These are phyloP conservation scores for Hyposmocoma kahamanoa DNA, from an alignment of 1,140 invertebrate species.

Conservation along the genomic window DNA sequence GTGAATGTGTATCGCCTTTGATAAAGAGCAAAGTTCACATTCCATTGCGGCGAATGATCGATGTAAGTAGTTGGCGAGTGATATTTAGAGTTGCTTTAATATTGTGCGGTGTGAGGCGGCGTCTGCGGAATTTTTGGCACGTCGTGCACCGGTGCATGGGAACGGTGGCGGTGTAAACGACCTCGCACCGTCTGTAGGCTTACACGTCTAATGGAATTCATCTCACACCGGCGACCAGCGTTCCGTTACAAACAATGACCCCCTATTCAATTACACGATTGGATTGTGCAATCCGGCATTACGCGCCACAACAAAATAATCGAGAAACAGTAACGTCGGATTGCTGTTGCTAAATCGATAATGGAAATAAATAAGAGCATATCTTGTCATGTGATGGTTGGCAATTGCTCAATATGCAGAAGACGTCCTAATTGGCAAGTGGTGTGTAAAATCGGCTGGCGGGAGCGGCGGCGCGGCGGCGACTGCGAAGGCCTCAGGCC, in stretches of 20 bases:
- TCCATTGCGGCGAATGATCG: neutral
- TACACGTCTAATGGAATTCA: conserved; percentile 59
- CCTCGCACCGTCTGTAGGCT: conserved; percentile 26
- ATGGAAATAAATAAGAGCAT: conserved; percentile 6
- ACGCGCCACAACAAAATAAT: conserved; percentile 27
- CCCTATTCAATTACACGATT: conserved; percentile 39
- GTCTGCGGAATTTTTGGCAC: no score
- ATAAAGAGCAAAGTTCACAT: conserved; percentile 1
- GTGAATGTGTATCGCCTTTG: conserved; percentile 3
- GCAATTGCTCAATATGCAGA: conserved; percentile 10
- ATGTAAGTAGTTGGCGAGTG: no score
- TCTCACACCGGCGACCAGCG: conserved; percentile 41
- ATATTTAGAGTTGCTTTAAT: no score
- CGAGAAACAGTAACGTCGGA: conserved; percentile 17
- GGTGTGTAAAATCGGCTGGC: conserved; percentile 3
- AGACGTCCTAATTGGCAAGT: conserved; percentile 23
- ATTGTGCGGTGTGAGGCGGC: no score
- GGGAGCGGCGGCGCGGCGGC: neutral
- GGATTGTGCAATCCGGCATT: conserved; percentile 33
- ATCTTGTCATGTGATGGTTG: conserved; percentile 12
- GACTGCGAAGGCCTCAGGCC: conserved; percentile 2
- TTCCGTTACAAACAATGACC: conserved; percentile 51
- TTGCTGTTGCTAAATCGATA: conserved; percentile 23
- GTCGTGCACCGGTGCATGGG: no score
- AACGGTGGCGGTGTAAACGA: conserved; percentile 26